A percentile compares a stretch with the other conserved stretches of the same genome.
Evolutionary conservation across 2,113 vertebrate species (phyloP).

Genomic region (Mormyrus lacerda): DNA sequence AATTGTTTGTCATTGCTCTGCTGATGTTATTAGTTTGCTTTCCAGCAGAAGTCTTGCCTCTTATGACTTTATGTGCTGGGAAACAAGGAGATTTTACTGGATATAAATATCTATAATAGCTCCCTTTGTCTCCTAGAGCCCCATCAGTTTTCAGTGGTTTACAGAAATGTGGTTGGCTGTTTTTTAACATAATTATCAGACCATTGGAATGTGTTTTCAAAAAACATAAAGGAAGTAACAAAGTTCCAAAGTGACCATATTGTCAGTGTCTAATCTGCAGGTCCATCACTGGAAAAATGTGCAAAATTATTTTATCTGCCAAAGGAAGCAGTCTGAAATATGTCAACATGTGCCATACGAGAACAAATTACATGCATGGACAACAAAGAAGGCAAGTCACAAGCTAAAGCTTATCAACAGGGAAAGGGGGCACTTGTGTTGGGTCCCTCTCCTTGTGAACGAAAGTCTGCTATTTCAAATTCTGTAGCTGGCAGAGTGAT

Average conservation of each 20-base stretch:
- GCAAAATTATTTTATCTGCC: not conserved
- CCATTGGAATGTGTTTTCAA: not conserved
- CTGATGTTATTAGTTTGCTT: not conserved
- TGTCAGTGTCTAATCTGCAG: not conserved
- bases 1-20: not conserved
- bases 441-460: not conserved
- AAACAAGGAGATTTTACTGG: not conserved
- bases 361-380: not conserved
- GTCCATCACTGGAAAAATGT: not conserved
- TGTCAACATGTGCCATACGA: not conserved
- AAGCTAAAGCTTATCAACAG: not conserved
- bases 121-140: not conserved
- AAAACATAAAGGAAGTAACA: not conserved
- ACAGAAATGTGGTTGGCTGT: not conserved
- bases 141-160: not conserved
- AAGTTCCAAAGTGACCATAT: not conserved
- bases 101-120: not conserved
- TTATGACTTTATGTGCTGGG: not conserved
- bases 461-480: not conserved
- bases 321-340: not conserved
- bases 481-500: not conserved
- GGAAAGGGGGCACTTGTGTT: not conserved
- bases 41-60: not conserved
- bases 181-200: not conserved
- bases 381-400: not conserved